Evolutionary conservation across 2,888 invertebrate species (phyloP), one percentile per base, ranked within the genome.

Genomic region (Nymphalis polychloros): DNA sequence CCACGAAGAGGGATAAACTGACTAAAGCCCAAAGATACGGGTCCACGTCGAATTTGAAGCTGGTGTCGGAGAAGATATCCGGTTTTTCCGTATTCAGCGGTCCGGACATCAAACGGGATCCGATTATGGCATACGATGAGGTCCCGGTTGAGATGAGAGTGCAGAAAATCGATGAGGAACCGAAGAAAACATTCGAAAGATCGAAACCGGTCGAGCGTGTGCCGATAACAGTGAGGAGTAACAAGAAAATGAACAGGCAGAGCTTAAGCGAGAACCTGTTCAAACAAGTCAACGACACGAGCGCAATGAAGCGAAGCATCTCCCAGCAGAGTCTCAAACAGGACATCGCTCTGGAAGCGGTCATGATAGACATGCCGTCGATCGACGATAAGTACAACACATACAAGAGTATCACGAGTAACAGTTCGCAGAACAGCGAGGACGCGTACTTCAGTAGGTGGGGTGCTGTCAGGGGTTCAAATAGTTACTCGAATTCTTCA

Each of bases 401-500:
- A 0, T 73, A 81, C 46, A 84, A 81, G 2, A 88, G 88, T 31
- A 79, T 82, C 0, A 87, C 87, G 0, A 74, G 72, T 5, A 76
- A 46, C 16, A 66, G 66, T 35, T 84, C 71, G 62, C 80, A 31
- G 52, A 80, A 69, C 50, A 85, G 79, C 17, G 75, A 71, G 52
- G 79, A 74, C 17, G 83, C 73, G 13, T 82, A 81, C 4, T 87
- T 91, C 61, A 93, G 90, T 35, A 74, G 90, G 0, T 93, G 94
- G 94, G 90, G 94, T 1, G 81, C 89, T 0, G 85, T 93, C 0
- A 81, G 94, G 0, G 93, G 23, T 0, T 94, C 94, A 0, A 93
- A 94, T 55, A 93, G 90, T 27, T 93, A 91, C 53, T 86, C 90
- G 0, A 81, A 85, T 50, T 67, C 83, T 0, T 74, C 79, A 0